phyloP scores from a whole-genome alignment of 1,140 invertebrate genomes.

The Acromyrmex charruanus region DNA sequence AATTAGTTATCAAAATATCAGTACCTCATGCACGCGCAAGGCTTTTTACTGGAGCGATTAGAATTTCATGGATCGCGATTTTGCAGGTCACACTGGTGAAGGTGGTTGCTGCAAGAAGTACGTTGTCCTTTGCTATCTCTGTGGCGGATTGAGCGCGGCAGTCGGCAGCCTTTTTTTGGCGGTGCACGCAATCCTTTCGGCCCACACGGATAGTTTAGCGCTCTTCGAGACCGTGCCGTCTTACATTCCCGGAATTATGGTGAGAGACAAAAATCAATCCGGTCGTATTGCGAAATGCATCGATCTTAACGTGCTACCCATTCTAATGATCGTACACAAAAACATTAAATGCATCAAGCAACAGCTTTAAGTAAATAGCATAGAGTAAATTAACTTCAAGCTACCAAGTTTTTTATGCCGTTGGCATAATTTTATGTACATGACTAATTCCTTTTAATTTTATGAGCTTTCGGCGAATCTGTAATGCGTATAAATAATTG shows the following conservation, averaged over 20 bases:
- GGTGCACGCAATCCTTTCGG: constrained; percentile 92
- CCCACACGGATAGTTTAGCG: constrained; percentile 92
- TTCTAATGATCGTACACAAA: not conserved
- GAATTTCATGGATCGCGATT: constrained; percentile 45
- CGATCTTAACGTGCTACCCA: not conserved
- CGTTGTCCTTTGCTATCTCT: constrained; percentile 92
- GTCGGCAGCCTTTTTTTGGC: constrained; percentile 92
- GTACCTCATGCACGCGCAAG: constrained; percentile 16
- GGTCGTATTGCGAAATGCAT: constrained; percentile 24
- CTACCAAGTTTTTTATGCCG: not conserved
- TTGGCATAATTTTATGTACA: not conserved
- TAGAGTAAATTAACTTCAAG: not conserved
- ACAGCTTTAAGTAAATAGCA: not conserved
- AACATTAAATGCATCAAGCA: constrained; percentile 3
- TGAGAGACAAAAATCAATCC: constrained; percentile 82
- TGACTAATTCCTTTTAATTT: constrained; percentile 1
- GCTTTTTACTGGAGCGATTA: constrained; percentile 17
- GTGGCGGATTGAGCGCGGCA: constrained; percentile 90
- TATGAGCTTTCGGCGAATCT: not conserved
- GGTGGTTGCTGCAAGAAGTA: constrained; percentile 89
- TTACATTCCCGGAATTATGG: constrained; percentile 93
- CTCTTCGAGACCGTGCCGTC: constrained; percentile 95
- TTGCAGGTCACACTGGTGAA: constrained; percentile 79
- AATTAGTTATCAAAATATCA: not conserved
- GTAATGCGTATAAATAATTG: not conserved